Evolutionary conservation across 2,888 invertebrate genomes (phyloP), one percentile per base, ranked within the genome.

Genomic region (Pocota personata): DNA sequence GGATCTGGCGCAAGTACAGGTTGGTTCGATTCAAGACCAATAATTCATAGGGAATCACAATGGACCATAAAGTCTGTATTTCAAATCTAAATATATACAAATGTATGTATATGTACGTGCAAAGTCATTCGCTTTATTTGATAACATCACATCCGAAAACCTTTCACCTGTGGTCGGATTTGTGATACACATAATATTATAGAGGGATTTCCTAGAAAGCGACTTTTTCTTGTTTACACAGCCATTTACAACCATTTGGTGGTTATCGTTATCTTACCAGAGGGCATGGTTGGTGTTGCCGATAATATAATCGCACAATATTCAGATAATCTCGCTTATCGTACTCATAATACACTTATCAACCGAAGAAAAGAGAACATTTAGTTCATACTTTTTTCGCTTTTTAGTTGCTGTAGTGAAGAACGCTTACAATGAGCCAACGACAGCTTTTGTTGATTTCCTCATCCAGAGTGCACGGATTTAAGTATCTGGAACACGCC

Each of bases 401-500:
- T 55, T 37, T 40, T 32, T 10, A 35, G 14, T 48, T 40, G 55
- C 19, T 52, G 19, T 43, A 5, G 12, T 12, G 14, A 72, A 32
- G 24, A 12, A 3, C 19, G 5, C 21, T 46, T 8, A 78, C 50
- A 64, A 90, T 90, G 90, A 73, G 72, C 32, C 78, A 89, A 71
- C 84, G 94, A 84, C 94, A 95, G 90, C 92, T 95, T 37, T 91
- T 96, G 60, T 91, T 96, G 75, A 91, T 96, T 16, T 96, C 96
- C 3, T 95, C 95, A 12, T 96, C 96, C 0, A 94, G 94, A 88
- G 94, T 96, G 50, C 94, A 95, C 91, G 96, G 96, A 19, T 94
- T 93, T 90, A 93, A 94, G 16, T 94, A 94, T 90, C 91, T 96
- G 88, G 95, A 95, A 91, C 96, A 95, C 91, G 95, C 95, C 32